Evolutionary conservation across 2,888 invertebrate genomes (phyloP), one percentile per base, ranked within the genome.

Genomic region (Dryococelus australis): DNA sequence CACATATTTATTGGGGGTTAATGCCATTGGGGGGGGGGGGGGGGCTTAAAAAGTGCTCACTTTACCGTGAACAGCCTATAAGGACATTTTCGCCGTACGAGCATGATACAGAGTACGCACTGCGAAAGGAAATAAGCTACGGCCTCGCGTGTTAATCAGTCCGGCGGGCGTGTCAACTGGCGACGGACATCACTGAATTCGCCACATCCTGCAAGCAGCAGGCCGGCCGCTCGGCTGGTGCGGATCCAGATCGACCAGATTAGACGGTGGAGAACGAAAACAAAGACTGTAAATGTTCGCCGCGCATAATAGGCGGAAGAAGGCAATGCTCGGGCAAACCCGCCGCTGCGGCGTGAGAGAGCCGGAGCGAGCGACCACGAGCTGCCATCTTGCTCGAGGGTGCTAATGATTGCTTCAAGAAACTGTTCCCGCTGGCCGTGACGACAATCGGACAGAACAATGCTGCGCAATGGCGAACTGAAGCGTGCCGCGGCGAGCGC

Each of bases 371-470:
- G 35, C 35, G 51, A 6, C 13, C 51, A 20, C 2, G 51, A 20
- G 51, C 51, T 20, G 51, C 51, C 51, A 51, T 51, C 51, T 12
- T 51, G 51, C 51, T n/a, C 20, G 65, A 65, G 65, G 87, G 87
- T 85, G 87, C 43, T 87, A 87, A 87, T 87, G 85, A 87, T 83
- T 84, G 86, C 80, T 86, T 51, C 53, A 86, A 43, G 86, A 86
- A 43, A 43, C 12, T 24, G 10, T 65, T 86, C 51, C 51, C 81
- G 51, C 53, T 47, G 20, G 83, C 53, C 84, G 78, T 87, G 87
- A 85, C 79, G 87, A 87, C 87, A 87, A 43, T 51, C 84, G 78
- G 87, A 87, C 87, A 87, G 86, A 86, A 87, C 87, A 87, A 87
- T 86, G 86, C 86, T 65, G 47, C 86, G 87, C 51, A 65, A 24